phyloP scores from a whole-genome alignment of 92 coral and sea anemone species.

The Meandrina meandrites region DNA sequence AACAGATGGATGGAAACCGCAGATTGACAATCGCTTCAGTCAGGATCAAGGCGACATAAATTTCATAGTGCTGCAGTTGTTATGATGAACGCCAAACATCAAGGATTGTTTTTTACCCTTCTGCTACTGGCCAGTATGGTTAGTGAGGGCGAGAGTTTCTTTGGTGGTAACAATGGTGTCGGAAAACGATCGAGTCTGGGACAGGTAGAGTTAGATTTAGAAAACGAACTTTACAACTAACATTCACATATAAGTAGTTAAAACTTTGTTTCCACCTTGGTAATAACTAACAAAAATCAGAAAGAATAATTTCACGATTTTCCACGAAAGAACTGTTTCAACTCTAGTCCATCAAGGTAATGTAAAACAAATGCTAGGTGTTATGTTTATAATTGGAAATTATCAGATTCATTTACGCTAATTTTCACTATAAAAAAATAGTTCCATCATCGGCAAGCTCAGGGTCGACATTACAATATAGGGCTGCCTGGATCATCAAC shows the following conservation, averaged over 20 bases:
- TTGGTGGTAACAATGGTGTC: background rate
- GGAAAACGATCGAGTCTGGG: background rate
- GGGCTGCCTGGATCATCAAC: no score
- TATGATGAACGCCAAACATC: background rate
- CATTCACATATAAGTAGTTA: no score
- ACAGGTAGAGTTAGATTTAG: background rate
- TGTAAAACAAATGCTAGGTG: no score
- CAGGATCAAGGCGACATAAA: background rate
- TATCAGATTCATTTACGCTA: no score
- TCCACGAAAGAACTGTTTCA: no score
- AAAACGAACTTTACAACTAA: background rate
- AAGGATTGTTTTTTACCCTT: background rate
- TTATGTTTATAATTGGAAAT: no score
- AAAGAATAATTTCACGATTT: no score
- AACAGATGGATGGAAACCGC: background rate
- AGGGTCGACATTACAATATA: no score
- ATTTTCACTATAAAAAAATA: no score
- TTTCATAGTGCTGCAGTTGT: background rate
- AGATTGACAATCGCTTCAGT: background rate
- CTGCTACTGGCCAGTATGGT: constrained; percentile 7
- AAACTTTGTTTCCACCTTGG: background rate
- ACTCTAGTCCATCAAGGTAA: no score
- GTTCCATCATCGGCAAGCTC: no score
- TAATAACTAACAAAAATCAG: no score
- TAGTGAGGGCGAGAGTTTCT: background rate